Conservation (phyloP, 2,797 vertebrate genomes). For the Florisuga fusca region DNA sequence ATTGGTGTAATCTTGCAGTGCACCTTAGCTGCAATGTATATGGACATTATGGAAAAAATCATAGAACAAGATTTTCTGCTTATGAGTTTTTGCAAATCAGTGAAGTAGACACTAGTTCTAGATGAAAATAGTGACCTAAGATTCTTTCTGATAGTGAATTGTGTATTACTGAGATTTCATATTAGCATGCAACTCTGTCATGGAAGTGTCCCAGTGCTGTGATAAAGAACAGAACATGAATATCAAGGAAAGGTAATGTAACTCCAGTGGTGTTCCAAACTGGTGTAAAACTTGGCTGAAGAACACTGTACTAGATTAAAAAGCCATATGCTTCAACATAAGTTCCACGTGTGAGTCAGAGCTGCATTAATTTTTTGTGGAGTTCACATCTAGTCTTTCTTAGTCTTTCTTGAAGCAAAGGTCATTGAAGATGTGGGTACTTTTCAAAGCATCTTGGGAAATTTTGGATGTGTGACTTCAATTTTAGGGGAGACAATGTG, state of each 20-base stretch:
- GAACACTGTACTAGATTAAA: background rate
- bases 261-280: background rate
- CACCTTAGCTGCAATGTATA: background rate
- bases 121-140: background rate
- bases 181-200: background rate
- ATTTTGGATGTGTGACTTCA: slow-evolving; percentile 1
- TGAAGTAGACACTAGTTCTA: background rate
- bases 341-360: background rate
- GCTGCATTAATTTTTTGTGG: background rate
- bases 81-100: background rate
- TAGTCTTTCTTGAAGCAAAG: background rate
- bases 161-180: background rate
- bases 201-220: background rate
- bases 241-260: background rate
- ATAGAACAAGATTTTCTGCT: background rate
- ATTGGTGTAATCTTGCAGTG: background rate
- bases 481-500: background rate
- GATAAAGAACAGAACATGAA: background rate
- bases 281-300: background rate
- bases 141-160: background rate
- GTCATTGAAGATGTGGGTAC: background rate
- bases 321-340: background rate
- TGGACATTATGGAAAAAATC: background rate
- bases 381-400: background rate
- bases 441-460: background rate